Evolutionary conservation across 2,888 invertebrate genomes (phyloP).

Genomic region (Tetheella fluctuosa): DNA sequence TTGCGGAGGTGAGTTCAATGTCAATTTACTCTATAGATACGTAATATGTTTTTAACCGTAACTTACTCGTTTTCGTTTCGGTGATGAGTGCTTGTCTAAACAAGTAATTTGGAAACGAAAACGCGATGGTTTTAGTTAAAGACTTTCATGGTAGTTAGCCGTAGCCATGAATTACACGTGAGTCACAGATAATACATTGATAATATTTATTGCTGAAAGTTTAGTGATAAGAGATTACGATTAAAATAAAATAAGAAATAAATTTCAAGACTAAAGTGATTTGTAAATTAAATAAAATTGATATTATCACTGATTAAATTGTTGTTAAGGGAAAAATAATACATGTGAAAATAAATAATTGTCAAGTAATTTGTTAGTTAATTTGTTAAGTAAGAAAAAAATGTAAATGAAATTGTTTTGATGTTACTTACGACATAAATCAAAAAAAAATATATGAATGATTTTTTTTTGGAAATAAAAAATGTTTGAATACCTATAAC

Average conservation of each 20-base stretch:
- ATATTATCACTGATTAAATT: too few species aligned
- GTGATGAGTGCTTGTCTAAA: background rate
- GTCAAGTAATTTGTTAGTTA: too few species aligned
- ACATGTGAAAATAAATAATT: too few species aligned
- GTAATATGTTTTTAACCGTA: background rate
- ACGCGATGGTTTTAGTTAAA: background rate
- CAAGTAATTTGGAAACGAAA: background rate
- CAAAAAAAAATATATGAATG: too few species aligned
- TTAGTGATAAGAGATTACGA: background rate
- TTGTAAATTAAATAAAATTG: too few species aligned
- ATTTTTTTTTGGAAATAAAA: too few species aligned
- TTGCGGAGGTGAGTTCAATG: conserved; percentile 75
- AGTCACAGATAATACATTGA: background rate
- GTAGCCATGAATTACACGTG: background rate
- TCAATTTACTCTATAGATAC: background rate
- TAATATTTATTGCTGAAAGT: background rate
- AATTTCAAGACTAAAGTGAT: too few species aligned
- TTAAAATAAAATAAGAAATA: background rate
- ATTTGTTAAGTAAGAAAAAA: too few species aligned
- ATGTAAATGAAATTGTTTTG: too few species aligned
- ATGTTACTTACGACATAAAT: too few species aligned
- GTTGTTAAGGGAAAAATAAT: too few species aligned
- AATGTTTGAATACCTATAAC: too few species aligned
- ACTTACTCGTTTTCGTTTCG: background rate
- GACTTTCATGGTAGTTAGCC: background rate